Evolutionary conservation across 2,113 vertebrate species (phyloP).

Genomic region (mouse (Mus musculus)): DNA sequence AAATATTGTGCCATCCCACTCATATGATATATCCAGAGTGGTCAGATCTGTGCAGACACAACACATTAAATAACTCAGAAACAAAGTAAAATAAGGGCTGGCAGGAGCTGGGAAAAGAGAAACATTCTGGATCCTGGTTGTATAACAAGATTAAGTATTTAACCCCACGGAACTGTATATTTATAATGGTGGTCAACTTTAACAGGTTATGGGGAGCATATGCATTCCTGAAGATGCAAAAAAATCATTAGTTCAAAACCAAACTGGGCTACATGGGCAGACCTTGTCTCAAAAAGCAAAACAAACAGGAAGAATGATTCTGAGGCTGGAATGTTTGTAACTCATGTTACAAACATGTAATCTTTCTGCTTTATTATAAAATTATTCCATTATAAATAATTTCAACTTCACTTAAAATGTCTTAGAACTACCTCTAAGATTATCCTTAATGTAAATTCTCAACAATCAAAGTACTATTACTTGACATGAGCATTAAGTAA

Average conservation of each 20-base stretch:
- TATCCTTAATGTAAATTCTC: not conserved
- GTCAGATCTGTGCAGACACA: not conserved
- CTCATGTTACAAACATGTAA: not conserved
- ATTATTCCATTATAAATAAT: slow-evolving; percentile 12
- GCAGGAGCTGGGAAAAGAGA: not conserved
- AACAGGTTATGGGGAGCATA: not conserved
- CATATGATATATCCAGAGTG: not conserved
- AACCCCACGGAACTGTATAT: not conserved
- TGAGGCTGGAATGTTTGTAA: not conserved
- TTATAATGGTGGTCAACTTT: not conserved
- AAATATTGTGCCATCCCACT: not conserved
- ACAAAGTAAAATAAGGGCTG: not conserved
- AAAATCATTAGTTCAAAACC: not conserved
- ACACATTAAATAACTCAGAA: not conserved
- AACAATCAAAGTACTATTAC: slow-evolving; percentile 17
- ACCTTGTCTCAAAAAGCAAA: not conserved
- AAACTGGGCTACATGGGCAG: not conserved
- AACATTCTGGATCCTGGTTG: not conserved
- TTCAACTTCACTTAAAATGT: not conserved
- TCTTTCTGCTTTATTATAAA: slow-evolving; percentile 29
- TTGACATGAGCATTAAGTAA: slow-evolving; percentile 32
- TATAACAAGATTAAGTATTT: not conserved
- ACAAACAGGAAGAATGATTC: not conserved
- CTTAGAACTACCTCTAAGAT: not conserved
- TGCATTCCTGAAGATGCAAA: not conserved